Percentiles rank a stretch among this genome's conserved stretches.
phyloP scores from a whole-genome alignment of 35 echinoderm and acorn worm genomes.

The Eucidaris tribuloides region DNA sequence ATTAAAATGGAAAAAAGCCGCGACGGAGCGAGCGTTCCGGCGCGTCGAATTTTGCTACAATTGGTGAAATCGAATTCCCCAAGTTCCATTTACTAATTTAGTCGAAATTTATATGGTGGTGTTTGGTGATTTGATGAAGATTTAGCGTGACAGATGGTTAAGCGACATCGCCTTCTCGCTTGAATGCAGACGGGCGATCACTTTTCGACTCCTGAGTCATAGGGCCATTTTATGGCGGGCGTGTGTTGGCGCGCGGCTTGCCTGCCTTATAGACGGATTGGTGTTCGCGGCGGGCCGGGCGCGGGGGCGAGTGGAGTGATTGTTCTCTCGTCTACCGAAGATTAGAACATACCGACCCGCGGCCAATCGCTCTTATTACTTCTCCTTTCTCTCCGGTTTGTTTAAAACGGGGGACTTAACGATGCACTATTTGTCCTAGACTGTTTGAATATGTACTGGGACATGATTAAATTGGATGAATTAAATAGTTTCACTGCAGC shows the following conservation, averaged over 20 bases:
- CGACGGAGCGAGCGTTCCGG: slow-evolving; percentile 18
- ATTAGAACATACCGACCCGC: too few species aligned
- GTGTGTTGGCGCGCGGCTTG: slow-evolving; percentile 24
- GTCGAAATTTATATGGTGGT: slow-evolving; percentile 38
- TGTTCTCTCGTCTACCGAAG: too few species aligned
- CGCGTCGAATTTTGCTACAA: background rate
- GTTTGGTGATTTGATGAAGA: slow-evolving; percentile 40
- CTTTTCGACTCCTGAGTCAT: slow-evolving; percentile 25
- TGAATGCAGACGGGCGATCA: slow-evolving; percentile 7
- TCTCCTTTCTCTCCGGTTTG: too few species aligned
- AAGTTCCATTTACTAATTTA: slow-evolving; percentile 42
- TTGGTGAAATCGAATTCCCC: slow-evolving; percentile 22
- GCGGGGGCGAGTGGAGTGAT: too few species aligned
- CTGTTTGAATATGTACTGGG: too few species aligned
- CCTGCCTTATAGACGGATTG: too few species aligned
- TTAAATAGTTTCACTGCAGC: too few species aligned
- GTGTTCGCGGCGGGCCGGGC: too few species aligned
- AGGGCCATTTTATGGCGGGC: slow-evolving; percentile 13
- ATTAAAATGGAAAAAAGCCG: slow-evolving; percentile 32
- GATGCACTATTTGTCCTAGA: too few species aligned
- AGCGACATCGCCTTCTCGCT: slow-evolving; percentile 3
- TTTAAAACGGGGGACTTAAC: too few species aligned
- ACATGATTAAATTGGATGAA: too few species aligned
- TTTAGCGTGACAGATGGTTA: slow-evolving; percentile 40
- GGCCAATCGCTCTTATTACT: too few species aligned